Base-by-base conservation (phyloP, 2,113 vertebrate species). In the Diadophis punctatus region DNA sequence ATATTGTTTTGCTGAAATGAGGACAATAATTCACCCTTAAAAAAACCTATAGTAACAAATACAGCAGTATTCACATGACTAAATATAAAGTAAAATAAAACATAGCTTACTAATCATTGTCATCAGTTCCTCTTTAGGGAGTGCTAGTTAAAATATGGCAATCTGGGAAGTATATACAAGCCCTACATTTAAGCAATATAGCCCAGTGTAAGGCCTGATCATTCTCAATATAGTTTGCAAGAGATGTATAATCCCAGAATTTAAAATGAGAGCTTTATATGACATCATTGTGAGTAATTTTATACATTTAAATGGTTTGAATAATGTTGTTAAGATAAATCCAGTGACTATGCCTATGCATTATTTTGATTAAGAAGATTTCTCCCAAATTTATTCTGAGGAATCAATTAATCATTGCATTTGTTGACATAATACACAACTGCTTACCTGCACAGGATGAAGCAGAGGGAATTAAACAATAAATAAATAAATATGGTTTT, bases 401-500 rank as follows among this genome's bases (percentile, higher is more conserved):
- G 48, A 92, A 94, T 92, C 94, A 94, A 94, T 96, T 92, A 91
- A 91, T 90, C 92, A 88, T 43, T 89, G 94, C 49, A 94, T 96
- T 94, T 95, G 93, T 95, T 95, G 92, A 95, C 89, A 94, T 68
- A 94, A 46, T 55, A 95, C 90, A 94, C 5, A 10, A 1, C 90
- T 94, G 53, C 51, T 94, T 93, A 51, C 89, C 93, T 87, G 58
- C 11, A 91, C 9, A 86, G 86, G 49, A 34, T 90, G 51, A 93
- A 90, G 53, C 92, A 92, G 39, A 84, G 48, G 23, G 95, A 95
- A 96, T 95, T 95, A 96, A 84, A 93, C 30, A 94, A 93, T 95
- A 96, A 94, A 95, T 95, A 96, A 94, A 95, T 94, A 96, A 91
- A 95, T 92, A 93, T 96, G 89, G 93, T 49, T 95, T 93, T 94